Conservation (phyloP, 2,113 vertebrate genomes). For the Illadopsis cleaveri region DNA sequence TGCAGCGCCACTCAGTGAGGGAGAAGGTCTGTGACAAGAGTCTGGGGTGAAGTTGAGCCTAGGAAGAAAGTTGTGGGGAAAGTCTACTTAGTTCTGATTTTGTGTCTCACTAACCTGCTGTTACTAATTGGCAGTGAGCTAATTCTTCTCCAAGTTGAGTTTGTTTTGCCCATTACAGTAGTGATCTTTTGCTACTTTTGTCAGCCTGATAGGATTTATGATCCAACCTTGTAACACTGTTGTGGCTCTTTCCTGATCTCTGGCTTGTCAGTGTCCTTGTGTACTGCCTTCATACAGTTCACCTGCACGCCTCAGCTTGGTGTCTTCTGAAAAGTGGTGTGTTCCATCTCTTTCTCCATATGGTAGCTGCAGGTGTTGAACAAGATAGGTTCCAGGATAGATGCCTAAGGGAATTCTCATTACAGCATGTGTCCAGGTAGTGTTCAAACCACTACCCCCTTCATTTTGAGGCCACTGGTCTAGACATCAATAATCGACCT, state of each 20-base stretch:
- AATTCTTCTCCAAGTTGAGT: neutral
- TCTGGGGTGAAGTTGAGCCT: neutral
- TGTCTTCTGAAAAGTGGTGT: neutral
- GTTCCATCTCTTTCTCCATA: neutral
- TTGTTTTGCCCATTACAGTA: neutral
- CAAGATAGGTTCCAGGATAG: neutral
- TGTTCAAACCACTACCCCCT: neutral
- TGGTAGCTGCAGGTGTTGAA: neutral
- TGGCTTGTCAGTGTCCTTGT: neutral
- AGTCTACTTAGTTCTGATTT: neutral
- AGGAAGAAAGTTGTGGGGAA: neutral
- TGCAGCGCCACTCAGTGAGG: fast-evolving
- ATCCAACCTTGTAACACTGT: neutral
- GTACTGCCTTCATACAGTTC: neutral
- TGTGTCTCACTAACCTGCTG: neutral
- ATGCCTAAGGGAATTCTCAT: neutral
- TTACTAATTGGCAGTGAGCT: neutral
- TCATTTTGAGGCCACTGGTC: neutral
- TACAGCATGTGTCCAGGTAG: neutral
- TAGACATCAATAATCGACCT: neutral
- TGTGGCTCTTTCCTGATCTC: neutral
- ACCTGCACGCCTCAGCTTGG: neutral
- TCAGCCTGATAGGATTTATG: neutral
- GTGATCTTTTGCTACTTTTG: neutral
- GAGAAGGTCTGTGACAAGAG: neutral